Evolutionary conservation across 2,888 invertebrate genomes (phyloP).

Genomic region (Notodonta dromedarius): DNA sequence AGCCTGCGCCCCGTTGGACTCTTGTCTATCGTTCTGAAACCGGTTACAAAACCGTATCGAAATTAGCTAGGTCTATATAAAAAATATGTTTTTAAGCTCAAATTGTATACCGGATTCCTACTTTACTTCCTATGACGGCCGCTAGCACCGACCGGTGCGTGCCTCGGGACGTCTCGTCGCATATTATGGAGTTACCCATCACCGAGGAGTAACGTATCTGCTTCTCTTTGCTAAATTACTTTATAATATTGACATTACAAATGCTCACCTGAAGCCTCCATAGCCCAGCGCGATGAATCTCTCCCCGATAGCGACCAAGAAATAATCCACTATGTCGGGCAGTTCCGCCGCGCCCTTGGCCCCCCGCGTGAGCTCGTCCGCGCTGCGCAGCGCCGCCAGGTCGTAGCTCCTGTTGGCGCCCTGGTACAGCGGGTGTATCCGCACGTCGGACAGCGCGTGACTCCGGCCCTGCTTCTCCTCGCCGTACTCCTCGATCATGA

Average conservation of each 20-base stretch:
- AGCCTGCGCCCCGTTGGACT: constrained; percentile 37
- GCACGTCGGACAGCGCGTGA: constrained; percentile 53
- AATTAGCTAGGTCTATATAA: no score
- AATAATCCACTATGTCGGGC: constrained; percentile 52
- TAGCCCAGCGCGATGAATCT: constrained; percentile 60
- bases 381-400: constrained; percentile 58
- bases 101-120: no score
- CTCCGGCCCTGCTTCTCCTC: constrained; percentile 35
- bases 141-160: no score
- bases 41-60: neutral
- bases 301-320: constrained; percentile 62
- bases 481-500: constrained; percentile 60
- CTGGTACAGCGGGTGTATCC: constrained; percentile 61
- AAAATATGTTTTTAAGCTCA: no score
- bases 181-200: no score
- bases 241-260: neutral
- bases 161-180: no score
- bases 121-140: no score
- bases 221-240: no score
- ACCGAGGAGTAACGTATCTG: no score
- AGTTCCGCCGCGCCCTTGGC: constrained; percentile 30
- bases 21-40: constrained; percentile 41
- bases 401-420: constrained; percentile 54
- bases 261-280: constrained; percentile 59
- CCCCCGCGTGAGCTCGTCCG: constrained; percentile 33